Evolutionary conservation across 1,140 invertebrate genomes (phyloP).

Genomic region (Cydia strobilella): DNA sequence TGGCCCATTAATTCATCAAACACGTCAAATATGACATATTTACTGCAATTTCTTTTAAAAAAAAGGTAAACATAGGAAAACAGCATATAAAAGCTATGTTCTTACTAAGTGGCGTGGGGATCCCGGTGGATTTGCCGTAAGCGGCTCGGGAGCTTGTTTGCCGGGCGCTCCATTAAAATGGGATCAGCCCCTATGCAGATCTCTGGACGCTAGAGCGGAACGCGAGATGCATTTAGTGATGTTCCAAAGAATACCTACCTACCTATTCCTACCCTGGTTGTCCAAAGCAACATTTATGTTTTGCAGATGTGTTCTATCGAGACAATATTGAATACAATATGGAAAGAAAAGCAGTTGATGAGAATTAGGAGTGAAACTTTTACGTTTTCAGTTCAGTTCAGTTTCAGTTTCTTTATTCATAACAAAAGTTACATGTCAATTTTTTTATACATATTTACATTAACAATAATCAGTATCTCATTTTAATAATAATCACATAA

Average conservation of each 20-base stretch:
- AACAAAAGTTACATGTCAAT: too few species aligned
- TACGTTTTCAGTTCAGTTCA: too few species aligned
- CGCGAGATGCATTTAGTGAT: slow-evolving; percentile 28
- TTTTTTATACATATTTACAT: too few species aligned
- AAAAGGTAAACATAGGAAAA: background rate
- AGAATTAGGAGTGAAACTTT: too few species aligned
- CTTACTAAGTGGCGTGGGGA: slow-evolving; percentile 71
- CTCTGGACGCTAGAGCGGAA: slow-evolving; percentile 56
- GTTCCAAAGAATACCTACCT: background rate
- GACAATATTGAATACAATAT: too few species aligned
- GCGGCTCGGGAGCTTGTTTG: slow-evolving; percentile 76
- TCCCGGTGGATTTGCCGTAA: slow-evolving; percentile 74
- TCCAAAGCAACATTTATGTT: too few species aligned
- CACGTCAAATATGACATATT: background rate
- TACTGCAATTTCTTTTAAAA: slow-evolving; percentile 7
- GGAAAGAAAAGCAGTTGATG: too few species aligned
- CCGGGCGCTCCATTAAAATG: slow-evolving; percentile 78
- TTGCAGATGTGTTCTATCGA: too few species aligned
- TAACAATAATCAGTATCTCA: too few species aligned
- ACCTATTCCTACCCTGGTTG: too few species aligned
- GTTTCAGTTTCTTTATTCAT: too few species aligned
- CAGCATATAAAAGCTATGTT: slow-evolving; percentile 34
- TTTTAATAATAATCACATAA: too few species aligned
- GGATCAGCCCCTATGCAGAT: slow-evolving; percentile 77
- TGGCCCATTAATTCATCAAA: background rate